Evolutionary conservation across 2,888 invertebrate genomes (phyloP), one percentile per base, ranked within the genome.

Genomic region (Actias luna): DNA sequence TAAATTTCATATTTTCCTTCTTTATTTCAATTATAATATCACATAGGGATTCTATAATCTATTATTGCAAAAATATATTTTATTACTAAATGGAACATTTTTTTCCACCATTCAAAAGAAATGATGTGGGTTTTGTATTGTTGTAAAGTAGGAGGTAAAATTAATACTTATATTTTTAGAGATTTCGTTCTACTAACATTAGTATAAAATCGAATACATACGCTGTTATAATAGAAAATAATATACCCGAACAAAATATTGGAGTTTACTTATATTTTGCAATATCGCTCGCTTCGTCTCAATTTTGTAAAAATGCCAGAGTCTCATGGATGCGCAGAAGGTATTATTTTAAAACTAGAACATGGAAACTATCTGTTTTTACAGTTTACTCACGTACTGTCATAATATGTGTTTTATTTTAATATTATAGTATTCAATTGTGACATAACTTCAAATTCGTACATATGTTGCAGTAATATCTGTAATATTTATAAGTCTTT

Each of bases 251-350:
- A 61, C 64, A 68, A 68, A 62, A 69, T 72, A 68, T 72, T 68
- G 72, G 72, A 74, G 75, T 72, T 77, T 78, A 75, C 72, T 78
- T 78, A 76, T 77, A 78, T 76, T 76, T 69, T 69, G 71, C 75
- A 78, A 79, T 78, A 75, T 71, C 71, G 73, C 63, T 62, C 68
- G 66, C 62, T 60, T 55, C 63, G 67, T 73, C 70, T 72, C 67
- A 71, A 71, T 79, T 79, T 74, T 72, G 76, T 66, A 61, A 52
- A 65, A 65, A 65, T 61, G 63, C 59, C 33, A 58, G 61, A 60
- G 63, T 46, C 64, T 65, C 59, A 35, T 58, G 66, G 66, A 67
- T 67, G 61, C 63, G 68, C 68, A 73, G 72, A 58, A 71, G 66
- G 73, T 74, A 70, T 70, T 75, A 71, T 75, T 74, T 69, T 73